Base-by-base conservation (phyloP, 2,888 invertebrate genomes). In the Pantelozetes paolii region DNA sequence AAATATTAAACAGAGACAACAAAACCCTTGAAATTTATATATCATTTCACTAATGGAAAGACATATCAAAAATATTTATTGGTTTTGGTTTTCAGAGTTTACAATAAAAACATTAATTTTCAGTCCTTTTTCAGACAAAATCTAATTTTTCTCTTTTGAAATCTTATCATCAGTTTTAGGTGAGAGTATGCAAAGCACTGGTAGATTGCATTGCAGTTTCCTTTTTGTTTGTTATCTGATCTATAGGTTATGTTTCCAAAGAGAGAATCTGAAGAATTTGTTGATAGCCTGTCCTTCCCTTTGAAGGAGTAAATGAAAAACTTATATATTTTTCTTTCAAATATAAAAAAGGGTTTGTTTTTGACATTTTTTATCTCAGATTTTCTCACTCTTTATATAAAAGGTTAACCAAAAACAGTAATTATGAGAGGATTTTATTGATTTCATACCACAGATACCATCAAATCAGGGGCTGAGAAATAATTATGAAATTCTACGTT, bases 351-450 rank as follows among this genome's bases (percentile, higher is more conserved):
- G 48, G 48, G 48, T 54, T 54, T 54, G 20, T 54, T 54, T 54
- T 11, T 54, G 23, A 54, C 20, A 54, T 54, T 54, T 23, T 54
- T 54, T 54, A 3, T 54, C 23, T 54, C 26, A 26, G 23, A 54
- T 11, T 26, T 54, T 54, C 54, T 23, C 54, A n/a, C 23, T 54
- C 8, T 45, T 54, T 11, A 23, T 54, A 48, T 48, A n/a, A 1
- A n/a, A 48, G 48, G 48, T n/a, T n/a, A 48, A 48, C 9, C 20
- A 48, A n/a, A n/a, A n/a, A n/a, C 48, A 48, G 48, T 48, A 48
- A 48, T 48, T 20, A 48, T 20, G 20, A 1, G 48, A 48, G 20
- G n/a, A 48, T 48, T 48, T 18, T 48, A 20, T 48, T 48, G n/a
- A 6, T n/a, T 48, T 13, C 45, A 20, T 6, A 48, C n/a, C 20